Percentiles rank a stretch among this genome's conserved stretches.
These are phyloP conservation scores for Miltochrista miniata DNA, from an alignment of 2,888 invertebrate genomes.

Conservation along the genomic window DNA sequence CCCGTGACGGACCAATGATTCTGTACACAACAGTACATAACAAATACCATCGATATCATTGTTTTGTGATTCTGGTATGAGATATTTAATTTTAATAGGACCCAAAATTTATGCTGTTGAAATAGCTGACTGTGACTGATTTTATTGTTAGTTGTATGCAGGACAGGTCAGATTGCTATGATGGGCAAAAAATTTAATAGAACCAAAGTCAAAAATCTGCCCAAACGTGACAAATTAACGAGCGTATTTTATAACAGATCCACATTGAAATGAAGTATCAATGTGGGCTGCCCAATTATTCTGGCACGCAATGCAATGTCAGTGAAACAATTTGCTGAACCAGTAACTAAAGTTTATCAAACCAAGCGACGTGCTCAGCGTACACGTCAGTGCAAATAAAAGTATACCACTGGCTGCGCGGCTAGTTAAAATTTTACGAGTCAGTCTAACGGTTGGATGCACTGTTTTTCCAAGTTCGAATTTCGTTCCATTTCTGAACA, in stretches of 20 bases:
- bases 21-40: slow-evolving; percentile 32
- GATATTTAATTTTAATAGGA: slow-evolving; percentile 22
- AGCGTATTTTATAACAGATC: not conserved
- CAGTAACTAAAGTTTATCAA: slow-evolving; percentile 34
- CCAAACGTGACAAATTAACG: not conserved
- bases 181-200: too few species aligned
- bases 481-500: slow-evolving; percentile 34
- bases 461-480: slow-evolving; percentile 43
- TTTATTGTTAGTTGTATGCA: too few species aligned
- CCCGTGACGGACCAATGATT: slow-evolving; percentile 28
- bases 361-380: slow-evolving; percentile 37
- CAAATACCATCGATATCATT: slow-evolving; percentile 33
- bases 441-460: slow-evolving; percentile 42
- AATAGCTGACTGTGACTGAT: not conserved
- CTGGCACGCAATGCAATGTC: slow-evolving; percentile 38
- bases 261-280: slow-evolving; percentile 24
- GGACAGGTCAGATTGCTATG: too few species aligned
- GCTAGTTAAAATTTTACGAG: slow-evolving; percentile 70
- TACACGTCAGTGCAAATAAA: slow-evolving; percentile 65
- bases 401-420: slow-evolving; percentile 42
- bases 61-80: slow-evolving; percentile 28
- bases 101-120: slow-evolving; percentile 3
- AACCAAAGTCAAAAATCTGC: not conserved
- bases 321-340: slow-evolving; percentile 45
- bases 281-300: slow-evolving; percentile 15